Base-by-base conservation (phyloP, 2,888 invertebrate genomes). In the Sericinus montela region DNA sequence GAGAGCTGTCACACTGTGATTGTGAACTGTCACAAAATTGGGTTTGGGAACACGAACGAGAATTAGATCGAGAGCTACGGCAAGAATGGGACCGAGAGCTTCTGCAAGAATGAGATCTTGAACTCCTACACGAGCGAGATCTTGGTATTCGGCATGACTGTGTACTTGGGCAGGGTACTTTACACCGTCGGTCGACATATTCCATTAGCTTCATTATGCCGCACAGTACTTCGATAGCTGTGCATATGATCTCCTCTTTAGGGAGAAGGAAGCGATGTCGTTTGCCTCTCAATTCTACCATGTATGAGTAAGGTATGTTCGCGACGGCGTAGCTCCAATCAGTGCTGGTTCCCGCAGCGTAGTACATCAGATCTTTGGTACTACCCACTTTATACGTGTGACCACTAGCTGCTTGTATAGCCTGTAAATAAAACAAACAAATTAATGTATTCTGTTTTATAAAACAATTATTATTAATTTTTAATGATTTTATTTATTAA, bases 361-460 rank as follows among this genome's bases (percentile, higher is more conserved):
- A 88, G 63, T 87, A 88, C 87, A 88, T 87, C 5, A 88, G 69
- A 52, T 88, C 87, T 34, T 82, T 87, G 0, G 87, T 86, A 53
- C 86, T 82, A 13, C 87, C 87, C 0, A 87, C 87, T 67, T 79
- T 84, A 69, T 85, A 87, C 0, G 74, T 85, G 51, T 71, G 75
- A 0, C 80, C 80, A 42, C 63, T 78, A n/a, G 65, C 59, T 7
- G 64, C 57, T 51, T 69, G 56, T 34, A 88, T 86, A 8, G 79
- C 85, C 87, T 88, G 64, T 1, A 50, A 53, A 50, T 42, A 32
- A 10, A 42, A 39, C 19, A 5, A 2, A 19, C 19, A 19, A 19
- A 3, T n/a, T n/a, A n/a, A n/a, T n/a, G n/a, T n/a, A n/a, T n/a
- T n/a, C n/a, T n/a, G n/a, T n/a, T n/a, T n/a, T n/a, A n/a, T n/a